Evolutionary conservation across 2,888 invertebrate genomes (phyloP), one percentile per base, ranked within the genome.

Genomic region (Dichetophora obliterata): DNA sequence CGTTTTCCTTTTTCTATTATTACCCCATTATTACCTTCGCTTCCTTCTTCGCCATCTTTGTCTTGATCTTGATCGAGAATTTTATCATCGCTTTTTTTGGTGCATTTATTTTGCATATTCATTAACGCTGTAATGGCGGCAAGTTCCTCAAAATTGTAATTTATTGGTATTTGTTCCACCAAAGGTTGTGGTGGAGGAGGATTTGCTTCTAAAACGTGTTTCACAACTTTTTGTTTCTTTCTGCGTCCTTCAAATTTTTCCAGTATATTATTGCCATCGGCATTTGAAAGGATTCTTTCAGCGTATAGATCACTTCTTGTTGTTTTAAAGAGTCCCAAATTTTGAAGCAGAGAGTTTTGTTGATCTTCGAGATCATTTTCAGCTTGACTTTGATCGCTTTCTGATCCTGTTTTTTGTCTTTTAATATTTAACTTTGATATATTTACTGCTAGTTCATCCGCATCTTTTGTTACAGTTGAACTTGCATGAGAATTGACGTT

Each of bases 91-190:
- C 3, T 57, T 57, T 57, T 52, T 8, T 59, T 43, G 2, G 59
- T 14, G 52, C 22, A 75, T 22, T 76, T 76, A 34, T 71, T 71
- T 65, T 66, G 65, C 76, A 76, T 66, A 72, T 72, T 76, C 9
- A 76, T 72, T 16, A 76, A 54, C 52, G 71, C 71, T 5, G 65
- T 57, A 11, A 72, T 72, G 31, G 72, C 76, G 4, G 57, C 11
- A 54, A 76, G 72, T 66, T 76, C 76, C 57, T 76, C 72, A 16
- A 65, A 65, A 27, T 76, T 76, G 14, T 72, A 76, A n/a, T 65
- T 54, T 8, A 48, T 37, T 57, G 76, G 72, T 11, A 72, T 31
- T 52, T 71, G 59, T 43, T 61, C 24, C 59, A 69, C n/a, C n/a
- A n/a, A 31, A 3, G 61, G 14, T 50, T 69, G 5, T 48, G 24